phyloP scores from a whole-genome alignment of 2,888 invertebrate species.

The Mycalesis mineus region DNA sequence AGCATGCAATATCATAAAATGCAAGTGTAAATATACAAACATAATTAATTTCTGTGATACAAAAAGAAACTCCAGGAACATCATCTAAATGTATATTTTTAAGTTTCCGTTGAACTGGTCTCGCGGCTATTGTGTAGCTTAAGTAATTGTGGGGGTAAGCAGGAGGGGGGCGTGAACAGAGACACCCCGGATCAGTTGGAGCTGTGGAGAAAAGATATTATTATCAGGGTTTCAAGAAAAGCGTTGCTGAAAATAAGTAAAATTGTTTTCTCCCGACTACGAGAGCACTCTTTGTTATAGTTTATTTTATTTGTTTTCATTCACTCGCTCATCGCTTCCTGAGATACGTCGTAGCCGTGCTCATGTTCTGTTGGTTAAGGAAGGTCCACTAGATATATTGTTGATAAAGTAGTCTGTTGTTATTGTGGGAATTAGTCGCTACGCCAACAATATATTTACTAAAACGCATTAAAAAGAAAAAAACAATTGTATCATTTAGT shows the following conservation, averaged over 20 bases:
- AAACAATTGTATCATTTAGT: too few species aligned
- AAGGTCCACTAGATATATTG: too few species aligned
- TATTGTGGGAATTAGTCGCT: too few species aligned
- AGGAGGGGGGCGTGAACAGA: background rate
- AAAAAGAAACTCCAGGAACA: background rate
- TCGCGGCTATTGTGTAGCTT: constrained; percentile 3
- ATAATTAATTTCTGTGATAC: background rate
- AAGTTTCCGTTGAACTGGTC: background rate
- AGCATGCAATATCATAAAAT: background rate
- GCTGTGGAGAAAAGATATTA: background rate
- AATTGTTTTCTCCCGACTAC: background rate
- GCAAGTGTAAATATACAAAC: background rate
- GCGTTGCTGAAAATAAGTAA: background rate
- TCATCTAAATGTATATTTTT: constrained; percentile 3
- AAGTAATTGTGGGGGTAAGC: constrained; percentile 1
- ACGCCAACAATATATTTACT: too few species aligned
- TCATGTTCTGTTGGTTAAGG: too few species aligned
- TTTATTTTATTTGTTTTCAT: too few species aligned
- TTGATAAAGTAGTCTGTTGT: too few species aligned
- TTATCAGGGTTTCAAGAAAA: constrained; percentile 1
- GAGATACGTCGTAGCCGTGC: too few species aligned
- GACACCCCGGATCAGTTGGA: background rate
- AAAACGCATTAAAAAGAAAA: too few species aligned
- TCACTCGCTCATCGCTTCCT: too few species aligned
- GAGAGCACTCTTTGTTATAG: too few species aligned